Base-by-base conservation (phyloP, 23 tunicate genomes). In the Halocynthia roretzi region DNA sequence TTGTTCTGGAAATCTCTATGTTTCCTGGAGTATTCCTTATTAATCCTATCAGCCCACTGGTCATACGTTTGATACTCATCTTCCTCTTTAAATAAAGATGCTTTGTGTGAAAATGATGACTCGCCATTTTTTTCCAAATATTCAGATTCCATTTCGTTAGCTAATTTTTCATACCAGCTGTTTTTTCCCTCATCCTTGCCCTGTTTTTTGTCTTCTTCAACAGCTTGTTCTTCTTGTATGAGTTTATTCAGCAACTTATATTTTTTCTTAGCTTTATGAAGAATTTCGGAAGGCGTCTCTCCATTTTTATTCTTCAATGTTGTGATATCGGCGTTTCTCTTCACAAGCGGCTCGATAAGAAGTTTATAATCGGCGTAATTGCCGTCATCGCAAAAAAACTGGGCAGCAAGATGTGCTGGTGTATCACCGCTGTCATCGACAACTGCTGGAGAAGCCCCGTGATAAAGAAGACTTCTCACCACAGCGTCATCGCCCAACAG, bases 21-120 rank as follows among this genome's bases (percentile, higher is more conserved):
- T 68, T 89, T 94, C 7, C 94, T 58, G 50, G 71, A 67, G 63
- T 94, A 94, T 56, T 94, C 98, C 23, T 63, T 72, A 8, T 84
- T 84, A 56, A 94, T 94, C 69, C 83, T 61, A 48, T 89, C 98
- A 52, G 98, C 98, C 98, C 98, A 94, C 53, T 94, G 86, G 22
- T 88, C 91, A 65, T 78, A 94, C 5, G 91, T 87, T 61, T 75
- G 80, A 72, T 85, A 86, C 6, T 91, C 92, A 5, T 85, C 82
- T 15, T 85, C 84, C 8, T 62, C 63, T 31, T 31, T 31, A 14
- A 12, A 70, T 0, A 56, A 61, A 14, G 81, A 62, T 14, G 53
- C 9, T 8, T 22, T 23, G 22, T 48, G 8, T 17, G 81, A 48
- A 44, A 61, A 62, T 10, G 54, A 48, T 0, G 48, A 5, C 18